Conservation (phyloP, 2,113 vertebrate genomes). For the Caranx melampygus region DNA sequence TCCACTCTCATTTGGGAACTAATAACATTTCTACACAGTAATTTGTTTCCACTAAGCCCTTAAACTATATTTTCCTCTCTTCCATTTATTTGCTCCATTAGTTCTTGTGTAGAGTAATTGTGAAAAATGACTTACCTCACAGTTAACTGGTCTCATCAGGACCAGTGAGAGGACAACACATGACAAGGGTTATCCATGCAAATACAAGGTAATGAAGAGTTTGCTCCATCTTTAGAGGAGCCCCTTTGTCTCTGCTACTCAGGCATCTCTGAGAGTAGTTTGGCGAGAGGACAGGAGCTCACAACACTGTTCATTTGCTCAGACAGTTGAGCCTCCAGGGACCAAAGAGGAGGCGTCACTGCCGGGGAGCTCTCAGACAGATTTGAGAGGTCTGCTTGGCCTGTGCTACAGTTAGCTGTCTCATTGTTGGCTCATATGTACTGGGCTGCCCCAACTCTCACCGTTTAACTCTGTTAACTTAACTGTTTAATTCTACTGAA, state of each 20-base stretch:
- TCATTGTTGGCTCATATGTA: conserved; percentile 36
- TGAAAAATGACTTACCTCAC: conserved; percentile 50
- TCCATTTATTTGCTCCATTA: conserved; percentile 13
- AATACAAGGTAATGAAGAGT: conserved; percentile 68
- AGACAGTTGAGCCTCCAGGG: conserved; percentile 35
- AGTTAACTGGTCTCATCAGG: conserved; percentile 31
- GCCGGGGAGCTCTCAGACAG: conserved; percentile 29
- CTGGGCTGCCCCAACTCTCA: conserved; percentile 31
- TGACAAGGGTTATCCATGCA: conserved; percentile 59
- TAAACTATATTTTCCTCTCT: conserved; percentile 13
- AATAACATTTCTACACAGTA: conserved; percentile 6
- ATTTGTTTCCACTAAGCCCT: conserved; percentile 27
- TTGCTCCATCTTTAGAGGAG: conserved; percentile 40
- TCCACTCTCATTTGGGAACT: not conserved
- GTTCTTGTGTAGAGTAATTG: conserved; percentile 26
- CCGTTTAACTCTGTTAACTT: conserved; percentile 17
- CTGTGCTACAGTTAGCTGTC: conserved; percentile 48
- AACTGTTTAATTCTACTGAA: no score
- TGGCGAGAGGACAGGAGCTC: conserved; percentile 31
- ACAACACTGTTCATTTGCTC: conserved; percentile 35
- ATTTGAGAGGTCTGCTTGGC: conserved; percentile 53
- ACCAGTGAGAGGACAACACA: conserved; percentile 16
- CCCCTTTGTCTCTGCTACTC: conserved; percentile 46
- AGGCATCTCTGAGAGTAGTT: conserved; percentile 24
- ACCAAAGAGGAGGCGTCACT: conserved; percentile 25